A percentile compares a stretch with the other conserved stretches of the same genome.
Evolutionary conservation across 2,113 vertebrate species (phyloP).

Genomic region (Aldabrachelys gigantea): DNA sequence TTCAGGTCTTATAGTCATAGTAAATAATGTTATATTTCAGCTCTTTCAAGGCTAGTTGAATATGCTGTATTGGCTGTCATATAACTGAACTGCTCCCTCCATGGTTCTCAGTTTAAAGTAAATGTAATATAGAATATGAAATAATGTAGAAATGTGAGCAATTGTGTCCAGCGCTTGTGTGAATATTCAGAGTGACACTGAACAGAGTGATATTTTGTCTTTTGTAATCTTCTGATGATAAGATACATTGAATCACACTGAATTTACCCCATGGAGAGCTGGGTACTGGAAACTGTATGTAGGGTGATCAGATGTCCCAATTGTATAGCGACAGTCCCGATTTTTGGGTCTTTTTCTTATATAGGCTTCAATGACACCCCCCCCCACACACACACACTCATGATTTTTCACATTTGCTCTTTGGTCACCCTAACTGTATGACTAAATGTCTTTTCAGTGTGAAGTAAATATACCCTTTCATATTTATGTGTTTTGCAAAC

Average conservation of each 20-base stretch:
- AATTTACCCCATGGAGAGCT: neutral
- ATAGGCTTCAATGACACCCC: too few species aligned
- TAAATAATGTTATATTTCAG: neutral
- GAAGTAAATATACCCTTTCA: neutral
- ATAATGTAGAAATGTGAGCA: slow-evolving; percentile 46
- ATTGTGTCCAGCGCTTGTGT: neutral
- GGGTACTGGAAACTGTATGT: neutral
- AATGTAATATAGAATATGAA: neutral
- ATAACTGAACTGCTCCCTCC: slow-evolving; percentile 4
- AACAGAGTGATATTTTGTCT: slow-evolving; percentile 23
- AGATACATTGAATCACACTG: neutral
- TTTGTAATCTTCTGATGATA: slow-evolving; percentile 13
- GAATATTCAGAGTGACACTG: slow-evolving; percentile 38
- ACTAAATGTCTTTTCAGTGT: neutral
- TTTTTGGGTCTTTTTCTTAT: too few species aligned
- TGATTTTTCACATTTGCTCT: too few species aligned
- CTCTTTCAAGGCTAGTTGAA: neutral
- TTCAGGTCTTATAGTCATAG: neutral
- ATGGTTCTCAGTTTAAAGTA: slow-evolving; percentile 17
- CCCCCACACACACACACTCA: too few species aligned
- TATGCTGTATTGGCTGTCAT: slow-evolving; percentile 11
- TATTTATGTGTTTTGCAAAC: neutral
- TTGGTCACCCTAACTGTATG: neutral
- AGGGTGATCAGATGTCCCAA: too few species aligned
- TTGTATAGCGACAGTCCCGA: too few species aligned